Percentiles rank a stretch among this genome's conserved stretches.
These are phyloP conservation scores for Alca torda DNA, from an alignment of 2,797 vertebrate species.

Conservation along the genomic window DNA sequence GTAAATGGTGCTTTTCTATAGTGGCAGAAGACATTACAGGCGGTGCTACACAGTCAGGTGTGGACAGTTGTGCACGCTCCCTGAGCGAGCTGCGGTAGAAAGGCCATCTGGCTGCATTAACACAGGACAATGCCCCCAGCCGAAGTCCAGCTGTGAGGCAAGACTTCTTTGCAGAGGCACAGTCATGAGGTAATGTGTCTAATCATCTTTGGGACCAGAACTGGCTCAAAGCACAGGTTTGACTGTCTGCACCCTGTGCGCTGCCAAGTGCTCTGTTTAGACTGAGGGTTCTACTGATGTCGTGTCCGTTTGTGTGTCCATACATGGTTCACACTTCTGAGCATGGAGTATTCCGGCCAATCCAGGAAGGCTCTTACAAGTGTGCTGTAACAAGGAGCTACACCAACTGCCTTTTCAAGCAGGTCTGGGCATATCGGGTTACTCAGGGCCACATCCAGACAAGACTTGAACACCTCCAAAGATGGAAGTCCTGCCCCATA, in stretches of 20 bases:
- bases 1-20: background rate
- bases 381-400: background rate
- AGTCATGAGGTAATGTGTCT: background rate
- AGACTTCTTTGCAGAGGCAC: background rate
- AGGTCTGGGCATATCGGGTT: background rate
- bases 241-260: background rate
- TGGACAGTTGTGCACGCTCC: background rate
- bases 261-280: background rate
- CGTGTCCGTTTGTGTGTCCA: background rate
- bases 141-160: background rate
- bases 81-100: background rate
- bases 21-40: background rate
- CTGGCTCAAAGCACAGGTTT: background rate
- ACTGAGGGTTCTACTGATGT: background rate
- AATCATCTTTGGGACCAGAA: background rate
- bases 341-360: background rate
- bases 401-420: background rate
- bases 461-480: background rate
- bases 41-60: background rate
- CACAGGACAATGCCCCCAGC: background rate
- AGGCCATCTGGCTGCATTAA: background rate
- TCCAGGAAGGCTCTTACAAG: background rate
- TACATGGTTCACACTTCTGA: rapidly evolving
- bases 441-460: background rate
- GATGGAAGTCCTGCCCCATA: background rate